Conservation (phyloP, 2,888 invertebrate genomes). For the Trachelus troglodyta region DNA sequence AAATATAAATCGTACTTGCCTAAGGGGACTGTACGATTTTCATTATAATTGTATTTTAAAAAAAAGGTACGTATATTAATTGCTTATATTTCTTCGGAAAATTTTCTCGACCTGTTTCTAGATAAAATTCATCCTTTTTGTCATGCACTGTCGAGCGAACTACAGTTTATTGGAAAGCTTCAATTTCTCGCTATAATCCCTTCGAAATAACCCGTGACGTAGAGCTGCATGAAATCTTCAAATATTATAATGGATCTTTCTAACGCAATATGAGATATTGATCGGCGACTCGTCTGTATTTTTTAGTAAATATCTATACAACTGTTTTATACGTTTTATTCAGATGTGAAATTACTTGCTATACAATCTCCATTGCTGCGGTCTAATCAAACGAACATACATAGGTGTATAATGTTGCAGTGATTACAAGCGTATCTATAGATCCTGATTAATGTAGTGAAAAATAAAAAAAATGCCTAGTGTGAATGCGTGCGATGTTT, state of each 20-base stretch:
- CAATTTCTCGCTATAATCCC: neutral
- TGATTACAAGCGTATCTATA: no score
- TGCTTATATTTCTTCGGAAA: neutral
- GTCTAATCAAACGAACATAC: neutral
- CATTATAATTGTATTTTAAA: neutral
- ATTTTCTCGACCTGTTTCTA: neutral
- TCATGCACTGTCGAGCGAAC: neutral
- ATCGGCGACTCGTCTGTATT: neutral
- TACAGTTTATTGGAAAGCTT: neutral
- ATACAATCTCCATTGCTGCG: neutral
- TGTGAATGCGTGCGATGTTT: no score
- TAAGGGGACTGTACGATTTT: neutral
- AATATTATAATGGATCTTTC: neutral
- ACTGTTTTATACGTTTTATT: neutral
- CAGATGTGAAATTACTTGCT: neutral
- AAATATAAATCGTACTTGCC: neutral
- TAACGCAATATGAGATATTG: neutral
- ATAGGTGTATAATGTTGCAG: neutral
- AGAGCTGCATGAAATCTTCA: neutral
- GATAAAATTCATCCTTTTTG: neutral
- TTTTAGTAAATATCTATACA: neutral
- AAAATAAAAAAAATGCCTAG: no score
- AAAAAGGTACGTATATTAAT: neutral
- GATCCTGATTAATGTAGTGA: no score
- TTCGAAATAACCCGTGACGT: neutral